Evolutionary conservation across 2,888 invertebrate genomes (phyloP), one percentile per base, ranked within the genome.

Genomic region (Synergus japonicus): DNA sequence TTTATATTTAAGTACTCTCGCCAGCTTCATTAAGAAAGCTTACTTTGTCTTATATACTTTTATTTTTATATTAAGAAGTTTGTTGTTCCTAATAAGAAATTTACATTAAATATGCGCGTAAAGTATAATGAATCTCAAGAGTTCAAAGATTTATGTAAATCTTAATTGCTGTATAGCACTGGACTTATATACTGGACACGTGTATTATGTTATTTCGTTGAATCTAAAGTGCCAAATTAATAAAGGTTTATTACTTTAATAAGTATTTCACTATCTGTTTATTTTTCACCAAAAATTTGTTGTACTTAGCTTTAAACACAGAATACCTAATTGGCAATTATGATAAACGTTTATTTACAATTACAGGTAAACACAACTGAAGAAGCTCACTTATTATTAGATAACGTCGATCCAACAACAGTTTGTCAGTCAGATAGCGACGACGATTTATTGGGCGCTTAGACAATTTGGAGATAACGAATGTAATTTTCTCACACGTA

Each of bases 281-380:
- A 67, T 22, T 67, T 67, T 46, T 46, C 22, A 67, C 44, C 44
- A 67, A 67, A 5, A 22, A 46, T 44, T 13, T 46, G 13, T 58
- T 54, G 15, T 54, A 54, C 9, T 29, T 2, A 64, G 64, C 2
- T n/a, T 41, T 29, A 41, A 41, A 41, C 41, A 29, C n/a, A 37
- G 8, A 37, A 15, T 9, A 41, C 9, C 10, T 66, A 12, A 43
- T 18, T n/a, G 41, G n/a, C 54, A 76, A 44, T 76, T 76, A 15
- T n/a, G 49, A n/a, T 49, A 13, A 54, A 69, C 13, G 9, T 12
- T 67, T 15, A 46, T 64, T 44, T 18, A 10, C 4, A 63, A 83
- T 88, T 85, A 15, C 84, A 91, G 91, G 88, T 91, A 5, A 86
- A 90, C 67, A 90, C 90, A 15, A 86, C 87, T 0, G 90, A 91